Percentiles rank a stretch among this genome's conserved stretches.
Conservation (phyloP, 2,888 invertebrate species). For the Leptogaster cylindrica region DNA sequence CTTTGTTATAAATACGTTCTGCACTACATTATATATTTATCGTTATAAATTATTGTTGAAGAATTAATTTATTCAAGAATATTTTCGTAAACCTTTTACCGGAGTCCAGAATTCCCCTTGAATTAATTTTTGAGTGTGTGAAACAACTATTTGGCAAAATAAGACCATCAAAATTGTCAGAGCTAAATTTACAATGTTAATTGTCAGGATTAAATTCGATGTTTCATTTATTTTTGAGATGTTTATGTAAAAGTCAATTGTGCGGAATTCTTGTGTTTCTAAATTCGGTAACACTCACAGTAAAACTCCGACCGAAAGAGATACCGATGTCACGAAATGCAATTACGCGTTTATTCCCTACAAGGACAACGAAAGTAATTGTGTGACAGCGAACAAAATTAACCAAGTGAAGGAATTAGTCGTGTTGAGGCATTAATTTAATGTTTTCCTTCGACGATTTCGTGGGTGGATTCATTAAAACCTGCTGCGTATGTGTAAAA, state of each 20-base stretch:
- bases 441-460: slow-evolving; percentile 11
- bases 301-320: background rate
- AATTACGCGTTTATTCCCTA: slow-evolving; percentile 8
- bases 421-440: slow-evolving; percentile 29
- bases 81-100: too few species aligned
- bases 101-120: too few species aligned
- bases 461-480: background rate
- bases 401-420: slow-evolving; percentile 18
- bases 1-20: too few species aligned
- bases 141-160: too few species aligned
- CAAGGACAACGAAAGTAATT: slow-evolving; percentile 4
- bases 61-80: too few species aligned
- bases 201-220: too few species aligned
- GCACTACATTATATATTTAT: too few species aligned
- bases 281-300: background rate
- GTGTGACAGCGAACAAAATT: slow-evolving; percentile 7
- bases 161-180: too few species aligned
- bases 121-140: too few species aligned
- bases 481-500: too few species aligned
- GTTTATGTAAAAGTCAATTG: background rate
- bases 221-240: slow-evolving; percentile 23
- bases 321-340: slow-evolving; percentile 14
- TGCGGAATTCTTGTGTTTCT: background rate
- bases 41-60: too few species aligned
- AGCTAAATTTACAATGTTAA: too few species aligned